phyloP scores from a whole-genome alignment of 2,888 invertebrate species.

The Trisateles emortualis region DNA sequence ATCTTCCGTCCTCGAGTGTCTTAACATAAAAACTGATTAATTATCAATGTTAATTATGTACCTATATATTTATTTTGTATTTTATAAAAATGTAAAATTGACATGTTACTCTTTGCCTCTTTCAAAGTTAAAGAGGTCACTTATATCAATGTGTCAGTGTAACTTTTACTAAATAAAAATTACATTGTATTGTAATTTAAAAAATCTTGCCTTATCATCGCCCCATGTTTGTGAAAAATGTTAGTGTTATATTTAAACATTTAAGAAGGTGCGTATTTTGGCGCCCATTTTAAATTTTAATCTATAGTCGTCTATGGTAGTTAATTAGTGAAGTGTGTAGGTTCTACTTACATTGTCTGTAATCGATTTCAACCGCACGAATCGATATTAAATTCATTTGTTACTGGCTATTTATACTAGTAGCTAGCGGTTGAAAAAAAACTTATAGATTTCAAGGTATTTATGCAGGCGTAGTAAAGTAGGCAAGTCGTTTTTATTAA shows the following conservation, averaged over 20 bases:
- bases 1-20: conserved; percentile 65
- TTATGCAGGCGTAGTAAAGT: not conserved
- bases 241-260: conserved; percentile 27
- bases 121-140: not conserved
- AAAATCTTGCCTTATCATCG: conserved; percentile 9
- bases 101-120: conserved; percentile 1
- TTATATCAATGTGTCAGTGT: not conserved
- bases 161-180: not conserved
- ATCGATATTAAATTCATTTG: not conserved
- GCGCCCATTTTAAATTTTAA: not conserved
- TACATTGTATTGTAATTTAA: not conserved
- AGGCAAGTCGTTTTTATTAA: no score
- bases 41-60: not conserved
- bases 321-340: not conserved
- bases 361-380: not conserved
- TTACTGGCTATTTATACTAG: not conserved
- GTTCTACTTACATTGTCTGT: not conserved
- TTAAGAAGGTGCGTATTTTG: not conserved
- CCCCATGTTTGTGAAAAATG: conserved; percentile 19
- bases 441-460: not conserved
- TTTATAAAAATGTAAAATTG: not conserved
- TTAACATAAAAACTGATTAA: conserved; percentile 25
- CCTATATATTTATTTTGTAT: not conserved
- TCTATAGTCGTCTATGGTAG: not conserved
- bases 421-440: not conserved